Evolutionary conservation across 2,113 vertebrate genomes (phyloP).

Genomic region (Pelecanus crispus): DNA sequence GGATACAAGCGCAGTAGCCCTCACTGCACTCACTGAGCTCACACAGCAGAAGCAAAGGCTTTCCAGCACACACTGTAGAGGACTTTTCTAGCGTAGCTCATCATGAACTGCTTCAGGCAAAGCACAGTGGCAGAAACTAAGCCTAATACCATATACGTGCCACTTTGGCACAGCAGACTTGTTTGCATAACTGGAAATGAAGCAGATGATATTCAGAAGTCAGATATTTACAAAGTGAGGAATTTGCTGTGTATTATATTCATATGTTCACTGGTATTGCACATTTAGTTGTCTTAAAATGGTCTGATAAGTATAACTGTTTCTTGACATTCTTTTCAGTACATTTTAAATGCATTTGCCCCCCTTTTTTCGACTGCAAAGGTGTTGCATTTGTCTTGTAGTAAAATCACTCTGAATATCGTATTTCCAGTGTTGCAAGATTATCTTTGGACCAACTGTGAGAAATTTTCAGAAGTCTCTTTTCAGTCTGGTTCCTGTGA

Average conservation of each 20-base stretch:
- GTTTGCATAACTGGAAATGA: neutral
- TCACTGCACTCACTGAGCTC: neutral
- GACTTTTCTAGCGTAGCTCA: neutral
- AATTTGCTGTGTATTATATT: neutral
- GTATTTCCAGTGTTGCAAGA: neutral
- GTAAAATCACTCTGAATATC: constrained; percentile 2
- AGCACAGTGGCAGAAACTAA: neutral
- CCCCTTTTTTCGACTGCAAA: neutral
- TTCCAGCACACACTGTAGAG: neutral
- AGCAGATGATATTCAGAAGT: neutral
- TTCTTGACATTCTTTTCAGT: neutral
- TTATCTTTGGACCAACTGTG: constrained; percentile 6
- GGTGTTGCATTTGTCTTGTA: neutral
- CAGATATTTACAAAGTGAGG: neutral
- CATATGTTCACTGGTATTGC: neutral
- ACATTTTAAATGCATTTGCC: neutral
- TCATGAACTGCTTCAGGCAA: neutral
- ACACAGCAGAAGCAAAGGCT: neutral
- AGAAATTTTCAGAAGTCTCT: neutral
- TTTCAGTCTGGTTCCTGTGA: neutral
- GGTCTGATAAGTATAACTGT: neutral
- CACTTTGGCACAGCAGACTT: neutral
- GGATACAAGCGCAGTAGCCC: neutral
- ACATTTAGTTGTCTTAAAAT: neutral
- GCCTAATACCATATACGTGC: too few species aligned